Base-by-base conservation (phyloP, 2,888 invertebrate species). In the Acronicta psi region DNA sequence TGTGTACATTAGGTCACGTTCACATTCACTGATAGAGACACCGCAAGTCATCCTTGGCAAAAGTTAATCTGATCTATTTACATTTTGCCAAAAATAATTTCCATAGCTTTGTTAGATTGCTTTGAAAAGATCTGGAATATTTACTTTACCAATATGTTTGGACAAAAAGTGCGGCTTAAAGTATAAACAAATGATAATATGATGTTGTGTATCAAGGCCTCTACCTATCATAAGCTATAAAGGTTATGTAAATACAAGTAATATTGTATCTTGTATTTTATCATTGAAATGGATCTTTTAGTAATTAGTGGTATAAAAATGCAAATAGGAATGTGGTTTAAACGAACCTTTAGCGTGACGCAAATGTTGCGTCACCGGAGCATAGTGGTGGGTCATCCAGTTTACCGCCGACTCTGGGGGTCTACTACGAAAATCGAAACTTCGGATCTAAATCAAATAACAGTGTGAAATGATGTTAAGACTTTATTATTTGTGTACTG, bases 311-410 rank as follows among this genome's bases (percentile, higher is more conserved):
- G 47, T 41, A 50, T 20, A 51, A 52, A 41, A 57, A 40, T 37
- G 17, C 11, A n/a, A 36, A 31, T 31, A 10, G 9, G 7, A n/a
- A 4, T 40, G 37, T 37, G 31, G 29, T 68, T 46, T 58, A 46
- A 58, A 74, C 69, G 47, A 61, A 43, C 18, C 74, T 53, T 72
- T 47, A 58, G 37, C 53, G 53, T 59, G 70, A 61, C 72, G 69
- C 73, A 68, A 68, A 65, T 63, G 76, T 86, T 86, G 81, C 89
- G 88, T 89, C 89, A 89, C 73, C 79, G 66, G 58, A 59, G 50
- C 56, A 49, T 69, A 69, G 59, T 54, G 23, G 49, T 40, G 51
- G 23, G 61, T 59, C 29, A 29, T 29, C 29, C 11, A 29, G 11
- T 29, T 29, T 29, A 2, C 29, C 10, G 11, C 3, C 11, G 29